Conservation (phyloP, 2,113 vertebrate species). For the Silurus meridionalis region DNA sequence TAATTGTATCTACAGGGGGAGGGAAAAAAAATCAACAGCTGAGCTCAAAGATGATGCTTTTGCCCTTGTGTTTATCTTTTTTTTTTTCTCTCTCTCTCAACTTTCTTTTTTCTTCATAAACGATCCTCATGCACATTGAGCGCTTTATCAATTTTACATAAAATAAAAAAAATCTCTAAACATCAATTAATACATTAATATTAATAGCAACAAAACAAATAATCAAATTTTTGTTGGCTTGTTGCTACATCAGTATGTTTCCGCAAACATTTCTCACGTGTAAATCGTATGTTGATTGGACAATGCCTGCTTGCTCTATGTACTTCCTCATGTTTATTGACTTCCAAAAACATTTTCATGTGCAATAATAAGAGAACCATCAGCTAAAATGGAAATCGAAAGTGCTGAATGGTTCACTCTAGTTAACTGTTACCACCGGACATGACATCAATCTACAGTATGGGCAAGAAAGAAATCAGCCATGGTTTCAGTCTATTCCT, state of each 20-base stretch:
- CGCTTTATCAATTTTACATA: neutral
- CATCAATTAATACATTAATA: no score
- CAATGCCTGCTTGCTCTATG: neutral
- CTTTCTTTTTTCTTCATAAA: neutral
- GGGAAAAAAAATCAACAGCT: neutral
- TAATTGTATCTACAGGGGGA: slow-evolving; percentile 13
- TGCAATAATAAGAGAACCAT: neutral
- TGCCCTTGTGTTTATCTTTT: neutral
- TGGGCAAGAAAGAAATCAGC: neutral
- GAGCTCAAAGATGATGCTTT: neutral
- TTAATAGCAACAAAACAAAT: no score
- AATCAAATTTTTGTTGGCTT: neutral
- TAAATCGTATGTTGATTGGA: neutral
- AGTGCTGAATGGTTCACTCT: neutral
- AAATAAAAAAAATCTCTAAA: no score
- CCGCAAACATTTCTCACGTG: neutral
- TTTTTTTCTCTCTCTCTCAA: no score
- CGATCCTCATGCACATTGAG: neutral
- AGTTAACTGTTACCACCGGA: neutral
- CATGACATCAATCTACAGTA: neutral
- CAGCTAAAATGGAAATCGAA: neutral
- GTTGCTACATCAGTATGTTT: neutral
- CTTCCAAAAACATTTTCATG: neutral
- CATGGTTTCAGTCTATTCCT: neutral
- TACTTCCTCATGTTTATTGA: neutral